Percentiles rank a stretch among this genome's conserved stretches.
Conservation (phyloP, 1,140 invertebrate species). For the Lordiphosa stackelbergi region DNA sequence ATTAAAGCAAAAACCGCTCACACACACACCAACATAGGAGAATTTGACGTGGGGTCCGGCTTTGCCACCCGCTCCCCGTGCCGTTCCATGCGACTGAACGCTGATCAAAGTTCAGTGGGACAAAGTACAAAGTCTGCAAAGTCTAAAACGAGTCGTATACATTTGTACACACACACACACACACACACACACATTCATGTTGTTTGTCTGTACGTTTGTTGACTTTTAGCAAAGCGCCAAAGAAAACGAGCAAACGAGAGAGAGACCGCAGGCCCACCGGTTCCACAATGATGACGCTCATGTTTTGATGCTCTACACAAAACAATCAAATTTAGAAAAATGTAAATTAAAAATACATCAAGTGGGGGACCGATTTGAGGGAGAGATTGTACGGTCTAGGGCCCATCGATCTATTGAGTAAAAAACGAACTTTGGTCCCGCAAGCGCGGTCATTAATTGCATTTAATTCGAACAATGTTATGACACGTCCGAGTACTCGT, state of each 20-base stretch:
- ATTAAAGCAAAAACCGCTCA: constrained; percentile 24
- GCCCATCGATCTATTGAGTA: too few relatives aligned
- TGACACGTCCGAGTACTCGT: too few relatives aligned
- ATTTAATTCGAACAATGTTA: constrained; percentile 37
- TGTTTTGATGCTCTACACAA: constrained; percentile 19
- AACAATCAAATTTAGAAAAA: constrained; percentile 34
- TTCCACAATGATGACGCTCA: constrained; percentile 4
- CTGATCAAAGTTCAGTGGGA: constrained; percentile 73
- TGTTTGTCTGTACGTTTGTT: constrained; percentile 12
- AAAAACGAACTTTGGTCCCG: constrained; percentile 39
- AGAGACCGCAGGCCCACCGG: constrained; percentile 1
- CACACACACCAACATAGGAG: constrained; percentile 14
- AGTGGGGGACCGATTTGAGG: neutral
- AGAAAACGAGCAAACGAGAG: constrained; percentile 18
- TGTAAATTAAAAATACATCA: constrained; percentile 38
- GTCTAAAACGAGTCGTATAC: constrained; percentile 35
- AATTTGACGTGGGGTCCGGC: constrained; percentile 30
- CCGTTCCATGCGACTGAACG: constrained; percentile 21
- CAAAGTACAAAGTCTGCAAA: constrained; percentile 76
- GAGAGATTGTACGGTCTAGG: neutral
- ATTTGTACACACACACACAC: constrained; percentile 1
- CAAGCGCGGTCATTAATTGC: constrained; percentile 48
- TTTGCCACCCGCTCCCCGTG: constrained; percentile 27
- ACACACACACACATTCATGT: neutral
- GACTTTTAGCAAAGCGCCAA: constrained; percentile 40